phyloP scores from a whole-genome alignment of 2,888 invertebrate species.

The Digitonthophagus gazella region DNA sequence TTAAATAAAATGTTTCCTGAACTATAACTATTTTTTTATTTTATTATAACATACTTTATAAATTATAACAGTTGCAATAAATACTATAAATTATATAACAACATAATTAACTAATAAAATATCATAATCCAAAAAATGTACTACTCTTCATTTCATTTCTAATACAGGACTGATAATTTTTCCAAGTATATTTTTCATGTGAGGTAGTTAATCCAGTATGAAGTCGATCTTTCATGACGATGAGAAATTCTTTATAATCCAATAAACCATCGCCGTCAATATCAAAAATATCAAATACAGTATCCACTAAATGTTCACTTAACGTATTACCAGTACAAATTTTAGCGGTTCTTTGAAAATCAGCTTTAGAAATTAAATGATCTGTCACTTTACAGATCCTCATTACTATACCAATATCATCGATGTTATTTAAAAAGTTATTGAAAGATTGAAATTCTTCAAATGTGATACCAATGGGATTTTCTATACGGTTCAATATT shows the following conservation, averaged over 20 bases:
- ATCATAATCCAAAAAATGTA: not conserved
- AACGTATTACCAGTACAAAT: not conserved
- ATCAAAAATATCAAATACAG: not conserved
- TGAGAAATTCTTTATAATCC: not conserved
- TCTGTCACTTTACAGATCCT: not conserved
- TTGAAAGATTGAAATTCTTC: not conserved
- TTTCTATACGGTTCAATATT: not conserved
- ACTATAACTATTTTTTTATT: not conserved
- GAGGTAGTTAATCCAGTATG: not conserved
- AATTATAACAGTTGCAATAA: not conserved
- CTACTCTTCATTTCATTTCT: not conserved
- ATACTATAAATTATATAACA: not conserved
- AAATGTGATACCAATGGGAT: not conserved
- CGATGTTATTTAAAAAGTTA: not conserved
- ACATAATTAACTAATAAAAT: not conserved
- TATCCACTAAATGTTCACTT: not conserved
- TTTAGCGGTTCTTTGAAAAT: not conserved
- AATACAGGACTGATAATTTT: not conserved
- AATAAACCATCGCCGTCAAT: not conserved
- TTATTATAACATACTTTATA: not conserved
- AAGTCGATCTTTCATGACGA: not conserved
- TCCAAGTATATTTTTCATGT: not conserved
- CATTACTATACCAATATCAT: not conserved
- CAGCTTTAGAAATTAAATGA: not conserved
- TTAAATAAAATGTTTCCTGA: constrained; percentile 40